A percentile compares a stretch with the other conserved stretches of the same genome.
phyloP scores from a whole-genome alignment of 2,888 invertebrate species.

The Fragum fragum region DNA sequence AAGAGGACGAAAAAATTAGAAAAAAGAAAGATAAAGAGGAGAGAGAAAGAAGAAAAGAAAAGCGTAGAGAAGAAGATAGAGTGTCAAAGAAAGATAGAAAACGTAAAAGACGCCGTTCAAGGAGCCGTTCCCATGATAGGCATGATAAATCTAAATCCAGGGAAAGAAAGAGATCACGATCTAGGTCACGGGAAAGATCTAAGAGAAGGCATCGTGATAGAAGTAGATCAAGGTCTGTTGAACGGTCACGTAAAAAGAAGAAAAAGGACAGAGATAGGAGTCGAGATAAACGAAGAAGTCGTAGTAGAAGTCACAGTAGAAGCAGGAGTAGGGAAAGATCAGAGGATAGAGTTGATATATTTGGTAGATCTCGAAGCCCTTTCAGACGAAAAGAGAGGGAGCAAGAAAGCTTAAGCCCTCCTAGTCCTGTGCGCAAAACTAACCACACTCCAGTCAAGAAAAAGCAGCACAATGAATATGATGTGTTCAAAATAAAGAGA shows the following conservation, averaged over 20 bases:
- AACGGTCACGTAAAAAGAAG: conserved; percentile 56
- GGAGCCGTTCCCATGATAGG: conserved; percentile 65
- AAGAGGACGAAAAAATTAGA: conserved; percentile 61
- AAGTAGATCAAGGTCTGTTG: conserved; percentile 58
- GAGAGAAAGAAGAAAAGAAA: conserved; percentile 57
- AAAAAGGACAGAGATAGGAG: conserved; percentile 69
- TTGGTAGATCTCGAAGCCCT: conserved; percentile 61
- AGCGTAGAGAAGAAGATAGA: conserved; percentile 58
- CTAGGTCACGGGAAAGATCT: conserved; percentile 54
- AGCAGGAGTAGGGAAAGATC: conserved; percentile 58
- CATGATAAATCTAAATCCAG: conserved; percentile 68
- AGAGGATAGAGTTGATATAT: conserved; percentile 56
- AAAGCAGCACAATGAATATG: not conserved
- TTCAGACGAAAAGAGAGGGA: conserved; percentile 50
- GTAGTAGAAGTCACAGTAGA: conserved; percentile 54
- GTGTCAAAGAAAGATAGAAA: conserved; percentile 63
- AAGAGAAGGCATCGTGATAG: conserved; percentile 43
- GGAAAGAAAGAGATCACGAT: conserved; percentile 71
- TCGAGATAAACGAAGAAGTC: conserved; percentile 56
- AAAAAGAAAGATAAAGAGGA: conserved; percentile 59
- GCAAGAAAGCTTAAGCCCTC: conserved; percentile 26
- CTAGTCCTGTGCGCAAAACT: conserved; percentile 3
- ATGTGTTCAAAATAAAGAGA: not conserved
- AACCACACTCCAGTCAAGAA: conserved; percentile 13
- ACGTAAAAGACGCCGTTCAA: conserved; percentile 43